Conservation (phyloP, 2,888 invertebrate genomes). For the Timema cristinae region DNA sequence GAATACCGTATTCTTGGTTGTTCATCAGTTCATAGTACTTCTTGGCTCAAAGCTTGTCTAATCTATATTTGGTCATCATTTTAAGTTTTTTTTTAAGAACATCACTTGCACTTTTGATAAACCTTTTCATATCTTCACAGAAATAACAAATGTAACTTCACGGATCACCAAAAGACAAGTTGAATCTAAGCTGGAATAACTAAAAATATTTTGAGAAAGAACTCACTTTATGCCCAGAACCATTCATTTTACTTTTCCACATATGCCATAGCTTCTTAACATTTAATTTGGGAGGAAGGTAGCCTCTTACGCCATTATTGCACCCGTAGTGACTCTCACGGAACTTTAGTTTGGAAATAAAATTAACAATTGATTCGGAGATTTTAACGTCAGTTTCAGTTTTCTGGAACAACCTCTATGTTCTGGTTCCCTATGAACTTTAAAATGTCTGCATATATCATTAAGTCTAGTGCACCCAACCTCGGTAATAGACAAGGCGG, state of each 20-base stretch:
- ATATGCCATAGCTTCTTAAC: neutral
- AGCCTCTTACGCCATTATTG: neutral
- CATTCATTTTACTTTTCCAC: neutral
- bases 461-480: neutral
- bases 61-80: neutral
- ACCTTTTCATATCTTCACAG: neutral
- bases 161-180: neutral
- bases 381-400: too few relatives aligned
- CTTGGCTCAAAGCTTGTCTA: neutral
- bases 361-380: neutral
- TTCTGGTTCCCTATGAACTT: slow-evolving; percentile 1
- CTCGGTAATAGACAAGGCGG: neutral
- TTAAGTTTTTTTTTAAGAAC: neutral
- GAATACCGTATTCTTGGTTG: too few relatives aligned
- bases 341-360: neutral
- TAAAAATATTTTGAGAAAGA: neutral
- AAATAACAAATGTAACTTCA: slow-evolving; percentile 5
- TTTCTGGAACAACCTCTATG: neutral
- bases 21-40: neutral
- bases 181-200: too few relatives aligned
- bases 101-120: neutral
- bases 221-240: neutral
- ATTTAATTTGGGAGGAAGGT: slow-evolving; percentile 4
- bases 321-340: neutral
- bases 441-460: neutral